A percentile compares a stretch with the other conserved stretches of the same genome.
Evolutionary conservation across 2,113 vertebrate species (phyloP).

Genomic region (Tetraodon nigroviridis): DNA sequence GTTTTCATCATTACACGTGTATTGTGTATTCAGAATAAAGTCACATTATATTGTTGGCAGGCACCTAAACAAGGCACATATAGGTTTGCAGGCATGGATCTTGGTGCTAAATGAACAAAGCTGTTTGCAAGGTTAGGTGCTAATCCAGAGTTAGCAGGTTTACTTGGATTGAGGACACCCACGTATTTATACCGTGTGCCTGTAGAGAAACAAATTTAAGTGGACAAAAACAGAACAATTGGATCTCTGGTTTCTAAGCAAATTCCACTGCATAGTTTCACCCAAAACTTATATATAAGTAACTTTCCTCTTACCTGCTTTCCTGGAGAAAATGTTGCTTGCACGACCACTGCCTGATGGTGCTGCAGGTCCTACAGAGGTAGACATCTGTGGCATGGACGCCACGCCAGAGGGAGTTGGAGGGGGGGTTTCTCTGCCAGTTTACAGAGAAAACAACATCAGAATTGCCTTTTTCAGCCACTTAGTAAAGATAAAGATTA

Average conservation of each 20-base stretch:
- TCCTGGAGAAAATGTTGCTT: constrained; percentile 93
- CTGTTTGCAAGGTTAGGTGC: constrained; percentile 83
- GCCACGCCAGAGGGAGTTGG: constrained; percentile 86
- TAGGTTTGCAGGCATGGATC: constrained; percentile 84
- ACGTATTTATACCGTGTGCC: constrained; percentile 87
- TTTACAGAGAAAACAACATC: constrained; percentile 10
- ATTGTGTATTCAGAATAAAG: too few species aligned
- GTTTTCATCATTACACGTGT: too few species aligned
- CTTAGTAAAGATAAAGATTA: background rate
- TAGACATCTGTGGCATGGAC: constrained; percentile 67
- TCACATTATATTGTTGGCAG: constrained; percentile 8
- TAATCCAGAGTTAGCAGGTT: constrained; percentile 66
- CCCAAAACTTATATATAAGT: too few species aligned
- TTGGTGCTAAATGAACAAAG: constrained; percentile 89
- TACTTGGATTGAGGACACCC: constrained; percentile 86
- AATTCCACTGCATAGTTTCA: too few species aligned
- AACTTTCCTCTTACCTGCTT: constrained; percentile 79
- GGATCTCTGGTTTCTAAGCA: background rate
- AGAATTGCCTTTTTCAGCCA: background rate
- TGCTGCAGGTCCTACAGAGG: constrained; percentile 59
- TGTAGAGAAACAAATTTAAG: constrained; percentile 9
- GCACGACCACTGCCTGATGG: constrained; percentile 62
- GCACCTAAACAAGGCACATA: constrained; percentile 86
- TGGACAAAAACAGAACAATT: background rate
- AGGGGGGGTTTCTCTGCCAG: constrained; percentile 82